These are phyloP conservation scores for Agapetus fuscipes DNA, from an alignment of 2,888 invertebrate genomes.

Conservation along the genomic window DNA sequence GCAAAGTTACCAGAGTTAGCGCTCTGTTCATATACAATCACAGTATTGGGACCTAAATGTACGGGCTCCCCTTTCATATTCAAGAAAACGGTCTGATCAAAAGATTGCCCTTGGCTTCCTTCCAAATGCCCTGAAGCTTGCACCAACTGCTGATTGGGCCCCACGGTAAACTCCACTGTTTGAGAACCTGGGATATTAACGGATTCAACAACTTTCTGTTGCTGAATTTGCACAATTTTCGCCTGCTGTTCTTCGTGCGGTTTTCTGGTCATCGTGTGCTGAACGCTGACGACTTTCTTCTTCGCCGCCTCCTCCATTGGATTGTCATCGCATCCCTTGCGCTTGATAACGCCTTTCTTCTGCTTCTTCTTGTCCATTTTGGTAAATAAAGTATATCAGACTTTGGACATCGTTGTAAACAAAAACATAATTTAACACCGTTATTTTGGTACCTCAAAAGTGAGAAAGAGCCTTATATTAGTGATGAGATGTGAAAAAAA, in stretches of 20 bases:
- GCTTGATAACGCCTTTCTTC: conserved; percentile 42
- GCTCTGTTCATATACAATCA: conserved; percentile 42
- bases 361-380: conserved; percentile 47
- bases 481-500: no score
- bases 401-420: no score
- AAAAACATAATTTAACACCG: no score
- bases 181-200: conserved; percentile 29
- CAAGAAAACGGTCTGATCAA: conserved; percentile 43
- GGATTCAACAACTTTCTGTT: conserved; percentile 5
- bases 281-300: conserved; percentile 37
- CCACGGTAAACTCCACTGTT: conserved; percentile 38
- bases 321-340: conserved; percentile 36
- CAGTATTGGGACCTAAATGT: conserved; percentile 41
- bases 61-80: conserved; percentile 41
- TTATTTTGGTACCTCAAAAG: no score
- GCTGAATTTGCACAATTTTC: conserved; percentile 6
- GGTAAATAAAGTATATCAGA: no score
- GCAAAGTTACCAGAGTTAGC: conserved; percentile 41
- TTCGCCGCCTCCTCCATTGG: conserved; percentile 30
- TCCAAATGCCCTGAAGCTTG: no score
- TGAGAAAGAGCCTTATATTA: no score
- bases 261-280: conserved; percentile 22
- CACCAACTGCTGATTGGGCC: conserved; percentile 39
- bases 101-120: conserved; percentile 18
- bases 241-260: conserved; percentile 33